Evolutionary conservation across 2,797 vertebrate genomes (phyloP).

Genomic region (Premnoplex brunnescens): DNA sequence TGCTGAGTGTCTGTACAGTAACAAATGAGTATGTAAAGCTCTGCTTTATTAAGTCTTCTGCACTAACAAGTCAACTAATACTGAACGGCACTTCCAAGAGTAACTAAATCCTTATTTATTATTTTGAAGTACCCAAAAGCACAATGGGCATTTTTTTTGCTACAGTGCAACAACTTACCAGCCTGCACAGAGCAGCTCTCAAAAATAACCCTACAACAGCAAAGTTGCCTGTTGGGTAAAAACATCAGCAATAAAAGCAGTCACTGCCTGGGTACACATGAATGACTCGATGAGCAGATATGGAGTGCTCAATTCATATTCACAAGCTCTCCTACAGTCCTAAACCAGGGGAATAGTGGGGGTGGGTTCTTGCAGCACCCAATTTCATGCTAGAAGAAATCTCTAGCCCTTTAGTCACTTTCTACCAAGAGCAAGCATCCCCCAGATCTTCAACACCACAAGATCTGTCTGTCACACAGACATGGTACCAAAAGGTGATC

Average conservation of each 20-base stretch:
- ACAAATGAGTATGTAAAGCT: neutral
- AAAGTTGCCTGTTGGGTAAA: neutral
- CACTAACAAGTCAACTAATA: neutral
- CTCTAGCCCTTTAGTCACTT: neutral
- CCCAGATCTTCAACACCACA: neutral
- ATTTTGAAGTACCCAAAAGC: slow-evolving; percentile 1
- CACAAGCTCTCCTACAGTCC: neutral
- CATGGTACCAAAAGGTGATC: neutral
- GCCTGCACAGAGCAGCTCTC: neutral
- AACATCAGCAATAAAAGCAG: neutral
- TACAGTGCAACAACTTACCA: neutral
- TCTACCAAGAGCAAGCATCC: neutral
- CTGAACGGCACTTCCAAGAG: neutral
- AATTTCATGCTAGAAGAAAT: neutral
- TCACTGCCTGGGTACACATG: neutral
- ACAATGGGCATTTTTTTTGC: slow-evolving; percentile 7
- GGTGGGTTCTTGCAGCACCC: neutral
- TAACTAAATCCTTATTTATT: slow-evolving; percentile 13
- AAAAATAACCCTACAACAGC: neutral
- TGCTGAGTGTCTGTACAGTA: neutral
- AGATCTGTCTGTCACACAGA: neutral
- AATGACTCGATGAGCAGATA: accelerated
- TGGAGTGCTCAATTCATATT: neutral
- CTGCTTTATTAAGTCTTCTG: neutral
- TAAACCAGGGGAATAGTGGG: neutral